Base-by-base conservation (phyloP, 64 coral and sea anemone species). In the Montipora capricornis region DNA sequence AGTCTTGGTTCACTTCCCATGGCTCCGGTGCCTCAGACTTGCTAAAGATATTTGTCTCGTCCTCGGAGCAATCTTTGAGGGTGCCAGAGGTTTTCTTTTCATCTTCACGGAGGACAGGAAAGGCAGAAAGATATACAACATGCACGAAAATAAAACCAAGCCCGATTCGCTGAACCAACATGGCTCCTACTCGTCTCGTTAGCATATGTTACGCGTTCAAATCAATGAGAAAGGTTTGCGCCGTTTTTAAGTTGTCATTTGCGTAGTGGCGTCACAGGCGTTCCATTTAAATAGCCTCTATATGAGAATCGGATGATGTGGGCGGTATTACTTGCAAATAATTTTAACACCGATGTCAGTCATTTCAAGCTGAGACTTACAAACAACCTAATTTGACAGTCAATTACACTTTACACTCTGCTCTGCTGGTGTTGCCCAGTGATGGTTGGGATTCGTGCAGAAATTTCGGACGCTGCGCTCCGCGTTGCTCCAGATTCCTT, bases 381-480 rank as follows among this genome's bases (percentile, higher is more conserved):
- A 93, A 97, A 94, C 88, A 96, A 88, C 85, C 88, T 50, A 64
- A 88, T 89, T 73, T 98, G 96, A 98, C 96, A 95, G 93, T 87
- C 93, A 88, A 84, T 83, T 88, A 89, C 81, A 85, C 77, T 92
- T 92, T 20, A 95, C 89, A 95, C 73, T 87, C 49, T 73, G 91
- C 83, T 77, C 93, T 15, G 89, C 89, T 92, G 78, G 69, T 87
- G 52, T 89, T 89, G 49, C 47, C 66, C 75, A 50, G 88, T 76
- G 37, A 88, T 73, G 66, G 19, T 19, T 24, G 68, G 68, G 66
- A 68, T 71, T 71, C 67, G 59, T 84, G 81, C 24, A 12, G 60
- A n/a, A 8, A 29, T 84, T 62, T 84, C 68, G 58, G 74, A 67
- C 60, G 60, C 81, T 9, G 58, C 5, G 13, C 44, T 64, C 11